Conservation (phyloP, 2,888 invertebrate species). For the Trichopoda pennipes region DNA sequence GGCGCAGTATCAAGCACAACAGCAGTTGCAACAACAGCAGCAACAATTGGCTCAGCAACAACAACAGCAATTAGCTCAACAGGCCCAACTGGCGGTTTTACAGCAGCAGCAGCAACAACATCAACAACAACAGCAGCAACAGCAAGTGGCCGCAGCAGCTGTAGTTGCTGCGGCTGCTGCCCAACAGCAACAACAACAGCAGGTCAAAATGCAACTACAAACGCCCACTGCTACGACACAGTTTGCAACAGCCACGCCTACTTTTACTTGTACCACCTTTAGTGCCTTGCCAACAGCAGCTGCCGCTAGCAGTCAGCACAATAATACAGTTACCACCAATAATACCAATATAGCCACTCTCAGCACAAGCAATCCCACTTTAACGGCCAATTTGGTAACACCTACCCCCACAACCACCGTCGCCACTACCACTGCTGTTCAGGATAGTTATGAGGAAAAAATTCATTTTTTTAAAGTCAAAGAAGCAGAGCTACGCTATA, state of each 20-base stretch:
- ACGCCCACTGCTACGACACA: conserved; percentile 71
- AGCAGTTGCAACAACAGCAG: conserved; percentile 74
- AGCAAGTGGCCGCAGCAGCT: conserved; percentile 71
- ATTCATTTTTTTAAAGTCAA: conserved; percentile 78
- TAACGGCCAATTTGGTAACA: conserved; percentile 42
- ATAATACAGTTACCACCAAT: conserved; percentile 45
- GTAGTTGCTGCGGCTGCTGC: conserved; percentile 66
- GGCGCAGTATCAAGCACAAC: conserved; percentile 79
- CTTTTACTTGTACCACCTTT: conserved; percentile 75
- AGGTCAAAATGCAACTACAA: conserved; percentile 76
- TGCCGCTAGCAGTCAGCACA: conserved; percentile 50
- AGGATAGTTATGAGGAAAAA: conserved; percentile 75
- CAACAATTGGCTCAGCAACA: conserved; percentile 71
- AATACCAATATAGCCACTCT: conserved; percentile 51
- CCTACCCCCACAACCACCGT: conserved; percentile 1
- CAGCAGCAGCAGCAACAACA: conserved; percentile 73
- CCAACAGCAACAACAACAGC: conserved; percentile 68
- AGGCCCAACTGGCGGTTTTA: conserved; percentile 70
- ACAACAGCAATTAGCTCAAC: conserved; percentile 69
- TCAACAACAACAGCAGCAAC: conserved; percentile 73
- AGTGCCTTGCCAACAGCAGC: conserved; percentile 74
- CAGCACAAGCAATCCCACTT: conserved; percentile 52
- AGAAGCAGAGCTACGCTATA: conserved; percentile 78
- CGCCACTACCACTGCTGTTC: conserved; percentile 36
- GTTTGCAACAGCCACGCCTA: conserved; percentile 73